Evolutionary conservation across 2,888 invertebrate species (phyloP).

Genomic region (Dione juno): DNA sequence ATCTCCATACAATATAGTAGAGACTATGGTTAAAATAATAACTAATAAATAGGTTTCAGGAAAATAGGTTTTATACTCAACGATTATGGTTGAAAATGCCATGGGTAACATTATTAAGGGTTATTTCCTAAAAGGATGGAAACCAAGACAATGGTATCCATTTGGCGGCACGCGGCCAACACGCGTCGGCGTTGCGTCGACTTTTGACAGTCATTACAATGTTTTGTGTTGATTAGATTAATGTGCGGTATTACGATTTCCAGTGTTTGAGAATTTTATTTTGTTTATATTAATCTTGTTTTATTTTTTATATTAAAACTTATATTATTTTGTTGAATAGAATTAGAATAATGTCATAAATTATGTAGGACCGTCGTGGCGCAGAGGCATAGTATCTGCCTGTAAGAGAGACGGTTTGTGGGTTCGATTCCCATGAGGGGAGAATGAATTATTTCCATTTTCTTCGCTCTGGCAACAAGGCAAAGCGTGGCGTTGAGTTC

Average conservation of each 20-base stretch:
- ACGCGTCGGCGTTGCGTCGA: conserved; percentile 66
- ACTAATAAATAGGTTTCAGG: background rate
- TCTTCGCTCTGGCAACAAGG: too few relatives aligned
- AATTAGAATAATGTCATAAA: too few relatives aligned
- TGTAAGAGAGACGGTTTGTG: too few relatives aligned
- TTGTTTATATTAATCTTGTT: conserved; percentile 1
- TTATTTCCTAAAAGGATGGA: conserved; percentile 44
- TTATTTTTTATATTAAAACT: background rate
- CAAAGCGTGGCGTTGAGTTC: too few relatives aligned
- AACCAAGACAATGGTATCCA: conserved; percentile 60
- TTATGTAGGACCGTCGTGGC: too few relatives aligned
- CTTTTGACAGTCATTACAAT: conserved; percentile 61
- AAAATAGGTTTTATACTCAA: conserved; percentile 4
- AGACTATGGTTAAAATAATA: conserved; percentile 29
- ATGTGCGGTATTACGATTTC: conserved; percentile 55
- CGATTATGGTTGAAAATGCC: background rate
- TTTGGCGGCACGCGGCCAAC: conserved; percentile 56
- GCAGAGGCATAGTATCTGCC: background rate
- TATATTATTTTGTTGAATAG: too few relatives aligned
- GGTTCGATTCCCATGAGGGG: too few relatives aligned
- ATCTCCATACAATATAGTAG: conserved; percentile 7
- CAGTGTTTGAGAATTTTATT: conserved; percentile 30
- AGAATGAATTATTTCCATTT: too few relatives aligned
- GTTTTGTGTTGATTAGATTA: conserved; percentile 66
- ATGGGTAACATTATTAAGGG: conserved; percentile 23